Percentiles rank a stretch among this genome's conserved stretches.
Evolutionary conservation across 2,113 vertebrate genomes (phyloP).

Genomic region (Baryphthengus martii): DNA sequence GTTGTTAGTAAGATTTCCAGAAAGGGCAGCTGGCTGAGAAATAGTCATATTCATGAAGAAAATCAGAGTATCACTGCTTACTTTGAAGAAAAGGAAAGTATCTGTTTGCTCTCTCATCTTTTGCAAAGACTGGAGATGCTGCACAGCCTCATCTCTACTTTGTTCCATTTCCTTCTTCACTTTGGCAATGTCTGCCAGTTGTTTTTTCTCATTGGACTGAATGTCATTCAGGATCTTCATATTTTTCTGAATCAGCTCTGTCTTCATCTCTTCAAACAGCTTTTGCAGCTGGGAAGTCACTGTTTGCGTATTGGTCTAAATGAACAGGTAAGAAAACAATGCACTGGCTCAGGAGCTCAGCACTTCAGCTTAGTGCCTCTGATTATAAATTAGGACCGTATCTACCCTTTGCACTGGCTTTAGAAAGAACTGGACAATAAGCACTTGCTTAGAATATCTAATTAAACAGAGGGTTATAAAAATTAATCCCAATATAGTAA

Average conservation of each 20-base stretch:
- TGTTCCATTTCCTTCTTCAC: not conserved
- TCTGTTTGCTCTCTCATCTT: not conserved
- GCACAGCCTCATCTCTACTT: not conserved
- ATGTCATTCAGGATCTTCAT: not conserved
- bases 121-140: conserved; percentile 3
- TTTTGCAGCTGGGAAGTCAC: not conserved
- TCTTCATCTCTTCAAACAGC: not conserved
- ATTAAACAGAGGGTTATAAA: not conserved
- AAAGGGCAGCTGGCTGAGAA: not conserved
- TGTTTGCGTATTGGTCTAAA: not conserved
- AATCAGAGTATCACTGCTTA: not conserved
- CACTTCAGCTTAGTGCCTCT: not conserved
- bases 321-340: not conserved
- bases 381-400: not conserved
- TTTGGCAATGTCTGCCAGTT: not conserved
- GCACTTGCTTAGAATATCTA: not conserved
- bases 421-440: not conserved
- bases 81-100: conserved; percentile 12
- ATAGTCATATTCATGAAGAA: not conserved
- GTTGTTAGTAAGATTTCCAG: not conserved
- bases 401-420: not conserved
- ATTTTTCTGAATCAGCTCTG: not conserved
- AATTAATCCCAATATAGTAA: not conserved
- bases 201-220: not conserved
- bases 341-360: not conserved